Base-by-base conservation (phyloP, 1,140 invertebrate genomes). In the Eufriesea mexicana region DNA sequence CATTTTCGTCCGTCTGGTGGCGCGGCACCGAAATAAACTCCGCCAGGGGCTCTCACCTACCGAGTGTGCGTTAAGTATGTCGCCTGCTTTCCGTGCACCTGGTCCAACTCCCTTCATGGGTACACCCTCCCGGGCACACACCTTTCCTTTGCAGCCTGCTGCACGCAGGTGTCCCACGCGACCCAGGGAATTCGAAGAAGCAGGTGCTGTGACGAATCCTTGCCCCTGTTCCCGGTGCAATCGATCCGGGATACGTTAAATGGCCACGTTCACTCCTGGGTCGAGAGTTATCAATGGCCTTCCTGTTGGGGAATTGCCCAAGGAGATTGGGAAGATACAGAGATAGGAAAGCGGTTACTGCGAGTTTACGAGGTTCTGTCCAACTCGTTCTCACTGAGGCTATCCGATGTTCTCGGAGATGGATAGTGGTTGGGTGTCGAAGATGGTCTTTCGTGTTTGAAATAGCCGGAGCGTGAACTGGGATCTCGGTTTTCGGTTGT, bases 91-190 rank as follows among this genome's bases (percentile, higher is more conserved):
- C 35, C 35, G 4, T 74, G 49, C 79, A 80, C 71, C 72, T 82
- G 71, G 62, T 35, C 51, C 2, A 7, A 6, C 16, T 25, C 18
- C 14, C 28, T 25, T 18, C 18, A 28, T 35, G 10, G 20, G 9
- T 10, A 49, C 45, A 25, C 59, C 28, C 70, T 54, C 5, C 7
- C 14, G 35, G 28, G 51, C 18, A 42, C 42, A 12, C 79, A 68
- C 72, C 72, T 82, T 73, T 77, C 51, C 7, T 5, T 23, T n/a
- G n/a, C 59, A n/a, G 55, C 18, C 25, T 12, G 45, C 28, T 55
- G 20, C 35, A 14, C 49, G 76, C 87, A 90, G 89, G 85, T 89
- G 84, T 73, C 35, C n/a, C n/a, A n/a, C n/a, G 1, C 18, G 54
- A 45, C n/a, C 12, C 35, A 47, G 45, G 66, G 71, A 78, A 85